Conservation (phyloP, 2,888 invertebrate genomes). For the Callyntrura sp. region DNA sequence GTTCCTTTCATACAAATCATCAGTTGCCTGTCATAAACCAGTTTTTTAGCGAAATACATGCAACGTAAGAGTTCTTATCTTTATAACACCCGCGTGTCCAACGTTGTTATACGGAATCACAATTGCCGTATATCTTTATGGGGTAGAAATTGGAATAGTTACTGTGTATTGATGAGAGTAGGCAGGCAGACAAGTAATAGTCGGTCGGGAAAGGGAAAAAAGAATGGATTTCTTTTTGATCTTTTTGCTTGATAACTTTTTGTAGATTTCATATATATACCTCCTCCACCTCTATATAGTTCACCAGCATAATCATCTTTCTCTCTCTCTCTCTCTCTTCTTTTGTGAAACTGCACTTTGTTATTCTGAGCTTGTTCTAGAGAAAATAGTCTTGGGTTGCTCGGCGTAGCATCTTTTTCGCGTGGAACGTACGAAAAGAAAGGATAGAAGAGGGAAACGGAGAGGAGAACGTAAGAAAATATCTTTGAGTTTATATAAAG, state of each 20-base stretch:
- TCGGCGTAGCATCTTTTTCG: constrained; percentile 27
- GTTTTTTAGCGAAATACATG: constrained; percentile 32
- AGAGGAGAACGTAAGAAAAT: constrained; percentile 25
- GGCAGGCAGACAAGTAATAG: background rate
- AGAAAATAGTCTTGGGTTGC: constrained; percentile 39
- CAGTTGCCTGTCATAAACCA: constrained; percentile 42
- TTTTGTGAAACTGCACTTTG: constrained; percentile 42
- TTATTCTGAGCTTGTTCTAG: constrained; percentile 61
- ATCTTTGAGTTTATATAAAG: constrained; percentile 40
- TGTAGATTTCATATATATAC: constrained; percentile 55
- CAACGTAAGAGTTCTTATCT: background rate
- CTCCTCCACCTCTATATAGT: constrained; percentile 39
- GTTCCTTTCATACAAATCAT: constrained; percentile 48
- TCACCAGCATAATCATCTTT: constrained; percentile 70
- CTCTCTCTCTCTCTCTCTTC: constrained; percentile 39
- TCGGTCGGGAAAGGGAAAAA: constrained; percentile 1
- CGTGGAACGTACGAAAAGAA: background rate
- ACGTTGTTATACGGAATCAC: background rate
- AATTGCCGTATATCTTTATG: background rate
- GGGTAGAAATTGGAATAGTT: background rate
- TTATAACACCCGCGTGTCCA: background rate
- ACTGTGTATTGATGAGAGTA: constrained; percentile 13
- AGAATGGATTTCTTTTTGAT: constrained; percentile 56
- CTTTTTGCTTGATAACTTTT: constrained; percentile 53
- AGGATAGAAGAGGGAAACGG: constrained; percentile 2